phyloP scores from a whole-genome alignment of 2,888 invertebrate genomes.

The Chymomyza amoena region DNA sequence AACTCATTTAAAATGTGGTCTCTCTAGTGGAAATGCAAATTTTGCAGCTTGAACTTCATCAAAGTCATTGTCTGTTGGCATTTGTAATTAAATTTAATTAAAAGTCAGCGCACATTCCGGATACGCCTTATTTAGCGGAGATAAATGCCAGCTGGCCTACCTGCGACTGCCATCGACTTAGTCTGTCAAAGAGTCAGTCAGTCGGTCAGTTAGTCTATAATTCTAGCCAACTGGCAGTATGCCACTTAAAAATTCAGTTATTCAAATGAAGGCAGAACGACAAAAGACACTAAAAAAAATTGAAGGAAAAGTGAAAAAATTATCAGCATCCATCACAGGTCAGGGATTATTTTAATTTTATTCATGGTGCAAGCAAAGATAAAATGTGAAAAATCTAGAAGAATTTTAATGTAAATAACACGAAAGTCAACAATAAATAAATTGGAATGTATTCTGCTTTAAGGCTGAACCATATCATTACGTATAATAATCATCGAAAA shows the following conservation, averaged over 20 bases:
- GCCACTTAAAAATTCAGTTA: constrained; percentile 67
- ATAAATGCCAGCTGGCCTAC: constrained; percentile 45
- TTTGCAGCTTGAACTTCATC: constrained; percentile 39
- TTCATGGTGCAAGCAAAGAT: constrained; percentile 66
- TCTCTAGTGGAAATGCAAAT: constrained; percentile 18
- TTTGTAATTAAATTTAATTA: constrained; percentile 69
- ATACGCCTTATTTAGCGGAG: constrained; percentile 29
- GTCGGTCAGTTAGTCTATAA: constrained; percentile 38
- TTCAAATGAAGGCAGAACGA: constrained; percentile 50
- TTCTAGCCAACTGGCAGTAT: constrained; percentile 40
- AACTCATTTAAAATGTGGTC: neutral
- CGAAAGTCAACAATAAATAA: neutral
- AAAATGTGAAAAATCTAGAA: constrained; percentile 67
- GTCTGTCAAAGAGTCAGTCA: neutral
- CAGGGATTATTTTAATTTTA: constrained; percentile 67
- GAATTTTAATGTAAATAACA: constrained; percentile 60
- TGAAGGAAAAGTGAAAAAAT: constrained; percentile 16
- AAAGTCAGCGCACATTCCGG: constrained; percentile 58
- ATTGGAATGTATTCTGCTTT: no score
- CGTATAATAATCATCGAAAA: no score
- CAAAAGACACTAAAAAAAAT: constrained; percentile 7
- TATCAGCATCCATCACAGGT: constrained; percentile 46
- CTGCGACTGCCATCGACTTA: constrained; percentile 21
- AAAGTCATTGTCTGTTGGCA: constrained; percentile 47
- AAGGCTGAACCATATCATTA: no score